Percentiles rank a stretch among this genome's conserved stretches.
Conservation (phyloP, 2,113 vertebrate species). For the Collichthys lucidus region DNA sequence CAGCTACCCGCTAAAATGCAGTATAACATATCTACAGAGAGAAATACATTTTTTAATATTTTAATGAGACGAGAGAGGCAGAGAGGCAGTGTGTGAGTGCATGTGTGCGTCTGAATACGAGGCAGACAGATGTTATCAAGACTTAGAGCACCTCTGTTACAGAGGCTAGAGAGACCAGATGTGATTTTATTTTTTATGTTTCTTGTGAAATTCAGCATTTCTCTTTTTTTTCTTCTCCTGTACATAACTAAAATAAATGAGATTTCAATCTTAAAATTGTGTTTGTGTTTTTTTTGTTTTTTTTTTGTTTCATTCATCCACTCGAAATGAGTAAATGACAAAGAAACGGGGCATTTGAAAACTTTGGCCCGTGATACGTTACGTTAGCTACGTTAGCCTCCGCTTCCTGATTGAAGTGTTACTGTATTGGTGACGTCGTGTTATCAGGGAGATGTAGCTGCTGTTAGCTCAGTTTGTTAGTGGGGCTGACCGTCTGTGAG, state of each 20-base stretch:
- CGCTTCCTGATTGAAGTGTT: too few relatives aligned
- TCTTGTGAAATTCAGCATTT: slow-evolving; percentile 73
- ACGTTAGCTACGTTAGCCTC: too few relatives aligned
- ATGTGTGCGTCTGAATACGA: slow-evolving; percentile 10
- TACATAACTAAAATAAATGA: slow-evolving; percentile 81
- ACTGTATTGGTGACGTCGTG: too few relatives aligned
- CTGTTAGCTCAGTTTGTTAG: too few relatives aligned
- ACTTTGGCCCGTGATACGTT: not conserved
- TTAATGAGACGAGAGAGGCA: slow-evolving; percentile 18
- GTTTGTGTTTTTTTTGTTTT: not conserved
- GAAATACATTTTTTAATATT: slow-evolving; percentile 46
- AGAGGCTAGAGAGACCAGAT: slow-evolving; percentile 50
- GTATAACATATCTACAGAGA: slow-evolving; percentile 51
- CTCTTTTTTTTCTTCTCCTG: slow-evolving; percentile 55
- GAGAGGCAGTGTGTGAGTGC: slow-evolving; percentile 13
- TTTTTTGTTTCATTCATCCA: not conserved
- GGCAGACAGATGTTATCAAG: slow-evolving; percentile 7
- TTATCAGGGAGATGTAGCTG: too few relatives aligned
- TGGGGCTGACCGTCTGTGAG: too few relatives aligned
- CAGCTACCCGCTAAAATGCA: slow-evolving; percentile 43
- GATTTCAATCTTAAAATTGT: slow-evolving; percentile 63
- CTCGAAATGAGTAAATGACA: not conserved
- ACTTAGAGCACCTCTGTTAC: slow-evolving; percentile 32
- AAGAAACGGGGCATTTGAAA: not conserved
- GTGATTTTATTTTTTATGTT: slow-evolving; percentile 75